Base-by-base conservation (phyloP, 2,888 invertebrate species). In the Uloborus plumipes region DNA sequence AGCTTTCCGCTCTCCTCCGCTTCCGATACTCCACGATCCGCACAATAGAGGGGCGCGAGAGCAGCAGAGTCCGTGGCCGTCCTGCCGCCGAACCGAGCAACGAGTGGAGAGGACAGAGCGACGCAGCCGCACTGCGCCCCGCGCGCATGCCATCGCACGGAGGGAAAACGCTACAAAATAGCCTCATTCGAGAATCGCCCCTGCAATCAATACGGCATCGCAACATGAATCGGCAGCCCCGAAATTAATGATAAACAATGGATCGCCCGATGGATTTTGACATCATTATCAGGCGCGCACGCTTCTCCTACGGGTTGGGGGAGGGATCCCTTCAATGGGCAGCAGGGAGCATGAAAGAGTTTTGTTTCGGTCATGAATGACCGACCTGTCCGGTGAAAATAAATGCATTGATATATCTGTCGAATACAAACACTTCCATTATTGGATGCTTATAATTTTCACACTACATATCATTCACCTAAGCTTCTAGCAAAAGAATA, bases 151-250 rank as follows among this genome's bases (percentile, higher is more conserved):
- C 67, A 51, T 26, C 51, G 47, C 47, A 31, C 47, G 51, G 3
- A 9, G 55, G 16, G 55, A 55, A n/a, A 18, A 49, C 64, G 64
- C 64, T 64, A 64, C 64, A 20, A 20, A 49, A 64, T n/a, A 49
- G 62, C 26, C 39, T 62, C 47, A 49, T 18, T 16, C 39, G 64
- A 47, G 64, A n/a, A 18, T 16, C 13, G 13, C 16, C 49, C 66
- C 31, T 39, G 55, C 67, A 80, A 80, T 80, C 79, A 67, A 80
- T 80, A 80, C 66, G 67, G 66, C 73, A 73, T 69, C 62, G 67
- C 73, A 72, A 71, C 77, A 67, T 62, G 79, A 80, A 73, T 80
- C 67, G 59, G 79, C 79, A 59, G 79, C 61, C 39, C 39, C 62
- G 26, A 71, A 66, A 71, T 61, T 59, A 71, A 71, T 61, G 22